phyloP scores from a whole-genome alignment of 2,888 invertebrate genomes.

The Thumatha senex region DNA sequence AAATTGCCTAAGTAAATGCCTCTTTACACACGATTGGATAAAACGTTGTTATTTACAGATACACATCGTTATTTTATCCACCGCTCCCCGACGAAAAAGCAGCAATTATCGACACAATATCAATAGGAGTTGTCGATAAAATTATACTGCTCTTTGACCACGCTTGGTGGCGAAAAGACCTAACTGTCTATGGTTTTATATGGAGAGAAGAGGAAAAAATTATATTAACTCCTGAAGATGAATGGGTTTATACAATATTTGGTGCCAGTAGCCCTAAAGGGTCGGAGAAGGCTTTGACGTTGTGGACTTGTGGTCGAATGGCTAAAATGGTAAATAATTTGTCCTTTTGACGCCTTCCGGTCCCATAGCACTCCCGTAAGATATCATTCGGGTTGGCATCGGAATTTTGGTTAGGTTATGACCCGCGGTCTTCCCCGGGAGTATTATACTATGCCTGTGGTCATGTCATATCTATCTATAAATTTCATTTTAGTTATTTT shows the following conservation, averaged over 20 bases:
- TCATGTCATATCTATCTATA: no score
- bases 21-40: no score
- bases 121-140: slow-evolving; percentile 87
- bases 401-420: no score
- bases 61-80: slow-evolving; percentile 81
- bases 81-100: slow-evolving; percentile 77
- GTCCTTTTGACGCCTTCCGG: neutral
- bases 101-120: slow-evolving; percentile 80
- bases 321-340: slow-evolving; percentile 36
- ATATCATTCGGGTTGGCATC: no score
- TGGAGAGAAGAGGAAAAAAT: slow-evolving; percentile 57
- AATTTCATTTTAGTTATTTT: no score
- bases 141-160: slow-evolving; percentile 85
- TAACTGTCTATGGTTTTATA: slow-evolving; percentile 47
- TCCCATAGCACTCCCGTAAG: no score
- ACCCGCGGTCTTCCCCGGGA: no score
- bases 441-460: no score
- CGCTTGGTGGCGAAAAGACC: slow-evolving; percentile 84
- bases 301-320: slow-evolving; percentile 38
- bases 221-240: slow-evolving; percentile 11
- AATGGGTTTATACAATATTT: slow-evolving; percentile 34
- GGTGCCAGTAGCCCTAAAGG: slow-evolving; percentile 32
- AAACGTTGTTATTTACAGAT: slow-evolving; percentile 64
- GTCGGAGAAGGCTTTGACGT: slow-evolving; percentile 25
- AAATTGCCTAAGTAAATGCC: no score